phyloP scores from a whole-genome alignment of 2,888 invertebrate genomes.

The Bimastos eiseni region DNA sequence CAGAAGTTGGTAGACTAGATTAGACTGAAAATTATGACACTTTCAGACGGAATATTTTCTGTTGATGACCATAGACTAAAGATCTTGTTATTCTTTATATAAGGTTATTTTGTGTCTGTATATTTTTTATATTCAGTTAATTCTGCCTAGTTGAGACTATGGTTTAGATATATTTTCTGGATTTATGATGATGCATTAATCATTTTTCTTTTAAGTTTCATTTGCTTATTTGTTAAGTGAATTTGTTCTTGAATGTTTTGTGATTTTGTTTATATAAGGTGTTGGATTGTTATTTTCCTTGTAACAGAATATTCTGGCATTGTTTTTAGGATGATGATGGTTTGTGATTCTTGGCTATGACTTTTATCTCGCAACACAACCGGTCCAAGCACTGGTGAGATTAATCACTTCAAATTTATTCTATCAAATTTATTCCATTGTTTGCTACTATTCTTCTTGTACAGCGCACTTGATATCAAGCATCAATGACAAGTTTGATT shows the following conservation, averaged over 20 bases:
- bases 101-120: background rate
- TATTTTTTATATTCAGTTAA: background rate
- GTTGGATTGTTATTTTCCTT: background rate
- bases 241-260: background rate
- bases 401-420: background rate
- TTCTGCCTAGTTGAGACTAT: background rate
- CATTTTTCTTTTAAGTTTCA: background rate
- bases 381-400: slow-evolving; percentile 14
- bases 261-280: background rate
- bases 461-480: too few relatives aligned
- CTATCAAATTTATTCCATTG: background rate
- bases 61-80: background rate
- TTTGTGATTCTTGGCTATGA: slow-evolving; percentile 7
- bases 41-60: background rate
- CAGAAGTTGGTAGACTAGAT: background rate
- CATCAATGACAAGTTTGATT: too few relatives aligned
- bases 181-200: background rate
- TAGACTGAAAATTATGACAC: background rate
- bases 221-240: background rate
- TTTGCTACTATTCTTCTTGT: too few relatives aligned
- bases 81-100: background rate
- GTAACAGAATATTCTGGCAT: background rate
- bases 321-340: slow-evolving; percentile 18
- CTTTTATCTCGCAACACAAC: background rate
- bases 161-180: background rate